Evolutionary conservation across 2,888 invertebrate species (phyloP).

Genomic region (Caenorhabditis sp.): DNA sequence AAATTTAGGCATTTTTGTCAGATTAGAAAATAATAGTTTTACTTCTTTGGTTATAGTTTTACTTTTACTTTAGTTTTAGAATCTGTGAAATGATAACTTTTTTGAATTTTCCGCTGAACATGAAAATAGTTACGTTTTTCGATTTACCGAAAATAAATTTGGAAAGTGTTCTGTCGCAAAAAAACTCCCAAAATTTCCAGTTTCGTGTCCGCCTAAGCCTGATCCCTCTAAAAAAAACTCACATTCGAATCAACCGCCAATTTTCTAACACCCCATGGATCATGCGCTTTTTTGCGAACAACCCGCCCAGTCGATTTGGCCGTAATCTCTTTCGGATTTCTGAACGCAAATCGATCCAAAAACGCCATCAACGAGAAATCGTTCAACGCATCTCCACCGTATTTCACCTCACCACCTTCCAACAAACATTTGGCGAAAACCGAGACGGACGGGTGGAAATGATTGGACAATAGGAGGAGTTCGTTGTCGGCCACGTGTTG

Average conservation of each 20-base stretch:
- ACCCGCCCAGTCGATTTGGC: slow-evolving; percentile 20
- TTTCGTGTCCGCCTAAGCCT: no score
- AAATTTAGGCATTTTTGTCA: no score
- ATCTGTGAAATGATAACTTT: no score
- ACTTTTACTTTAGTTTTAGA: no score
- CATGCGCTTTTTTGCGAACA: slow-evolving; percentile 47
- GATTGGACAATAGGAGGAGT: slow-evolving; percentile 78
- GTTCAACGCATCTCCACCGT: slow-evolving; percentile 89
- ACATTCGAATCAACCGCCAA: slow-evolving; percentile 56
- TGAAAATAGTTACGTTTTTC: no score
- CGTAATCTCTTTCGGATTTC: slow-evolving; percentile 78
- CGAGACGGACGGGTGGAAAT: slow-evolving; percentile 90
- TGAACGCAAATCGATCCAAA: slow-evolving; percentile 91
- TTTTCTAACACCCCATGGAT: slow-evolving; percentile 59
- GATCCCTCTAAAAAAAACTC: slow-evolving; percentile 5
- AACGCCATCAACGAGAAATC: slow-evolving; percentile 91
- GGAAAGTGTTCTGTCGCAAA: no score
- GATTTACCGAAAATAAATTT: no score
- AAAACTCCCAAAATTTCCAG: no score
- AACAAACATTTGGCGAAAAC: slow-evolving; percentile 80
- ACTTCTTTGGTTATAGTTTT: no score
- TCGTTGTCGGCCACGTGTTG: slow-evolving; percentile 80
- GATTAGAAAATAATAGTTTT: no score
- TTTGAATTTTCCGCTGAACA: no score
- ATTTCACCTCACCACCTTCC: slow-evolving; percentile 74